Base-by-base conservation (phyloP, 2,888 invertebrate genomes). In the Hanleya hanleyi region DNA sequence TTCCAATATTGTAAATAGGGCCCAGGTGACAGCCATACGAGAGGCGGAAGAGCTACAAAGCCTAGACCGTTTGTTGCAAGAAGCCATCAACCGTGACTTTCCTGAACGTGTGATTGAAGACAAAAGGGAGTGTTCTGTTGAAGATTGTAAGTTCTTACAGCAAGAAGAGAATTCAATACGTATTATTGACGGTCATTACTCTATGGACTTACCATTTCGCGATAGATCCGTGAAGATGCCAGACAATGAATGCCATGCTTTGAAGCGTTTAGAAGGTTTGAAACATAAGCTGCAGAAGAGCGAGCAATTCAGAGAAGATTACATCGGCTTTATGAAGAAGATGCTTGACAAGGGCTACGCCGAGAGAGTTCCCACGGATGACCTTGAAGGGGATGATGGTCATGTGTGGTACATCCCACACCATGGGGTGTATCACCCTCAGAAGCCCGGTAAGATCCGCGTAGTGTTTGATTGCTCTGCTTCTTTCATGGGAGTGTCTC, bases 381-480 rank as follows among this genome's bases (percentile, higher is more conserved):
- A 66, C 33, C 18, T 57, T 4, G 18, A 35, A 12, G 35, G 29
- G 0, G 38, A 68, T 15, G 67, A 75, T 35, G 70, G 69, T 41
- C 18, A 47, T 4, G 67, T 41, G 22, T 78, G 78, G 76, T 80
- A 80, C 68, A n/a, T 80, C n/a, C 47, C 47, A 12, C 47, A 41
- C 47, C 47, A 41, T 41, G 47, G 47, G n/a, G 47, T 41, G n/a
- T 78, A 71, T 57, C 75, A 79, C 49, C 75, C 71, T 15, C 38
- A 71, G 38, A 77, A 78, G 36, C 75, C 71, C 32, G 49, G 37
- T 18, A 70, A 70, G 36, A 33, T 79, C 1, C 32, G 77, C 57
- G 9, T 79, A 73, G 75, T 1, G 71, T 72, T n/a, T n/a, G n/a
- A n/a, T n/a, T n/a, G n/a, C n/a, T n/a, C n/a, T n/a, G n/a, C n/a